Evolutionary conservation across 1,140 invertebrate species (phyloP), one percentile per base, ranked within the genome.

Genomic region (Callitettix versicolor): DNA sequence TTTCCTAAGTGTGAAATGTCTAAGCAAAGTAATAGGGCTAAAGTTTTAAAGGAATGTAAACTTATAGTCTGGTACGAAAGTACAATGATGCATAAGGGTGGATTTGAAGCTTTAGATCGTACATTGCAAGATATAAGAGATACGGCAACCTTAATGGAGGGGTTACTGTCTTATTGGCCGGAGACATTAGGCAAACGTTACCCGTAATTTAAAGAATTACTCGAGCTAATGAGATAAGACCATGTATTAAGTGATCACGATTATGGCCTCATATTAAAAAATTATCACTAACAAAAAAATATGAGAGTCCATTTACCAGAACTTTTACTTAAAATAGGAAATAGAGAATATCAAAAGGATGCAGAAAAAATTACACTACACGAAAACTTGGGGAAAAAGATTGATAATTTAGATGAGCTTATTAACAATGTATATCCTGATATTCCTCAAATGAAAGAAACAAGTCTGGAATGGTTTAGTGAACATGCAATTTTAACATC

Each of bases 161-260:
- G 5, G 53, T 61, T 47, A 44, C 61, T 15, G 18, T 67, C 42
- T 53, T 68, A n/a, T 55, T 68, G 15, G 48, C 57, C 15, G 64
- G 62, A 24, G 63, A 67, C 55, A 70, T 68, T 53, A 49, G 55
- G 26, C 60, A 65, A 58, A 68, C 57, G 14, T 53, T 68, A 40
- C 46, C 46, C 4, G 46, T 52, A 52, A 52, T 20, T 22, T 12
- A 47, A 24, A 6, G 7, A 18, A 17, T 22, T 15, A 24, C 21
- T 24, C 46, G 22, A 20, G 46, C 21, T 5, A 66, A 71, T 49
- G 46, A 49, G 56, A 58, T 73, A 0, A 69, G 70, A 52, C 66
- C 67, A 43, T 73, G 66, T 59, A 61, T 73, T 24, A 74, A 73
- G 65, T 57, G 58, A 59, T 73, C 69, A 33, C 14, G 7, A 55